Conservation (phyloP, 2,888 invertebrate genomes). For the Nasonovia ribisnigri region DNA sequence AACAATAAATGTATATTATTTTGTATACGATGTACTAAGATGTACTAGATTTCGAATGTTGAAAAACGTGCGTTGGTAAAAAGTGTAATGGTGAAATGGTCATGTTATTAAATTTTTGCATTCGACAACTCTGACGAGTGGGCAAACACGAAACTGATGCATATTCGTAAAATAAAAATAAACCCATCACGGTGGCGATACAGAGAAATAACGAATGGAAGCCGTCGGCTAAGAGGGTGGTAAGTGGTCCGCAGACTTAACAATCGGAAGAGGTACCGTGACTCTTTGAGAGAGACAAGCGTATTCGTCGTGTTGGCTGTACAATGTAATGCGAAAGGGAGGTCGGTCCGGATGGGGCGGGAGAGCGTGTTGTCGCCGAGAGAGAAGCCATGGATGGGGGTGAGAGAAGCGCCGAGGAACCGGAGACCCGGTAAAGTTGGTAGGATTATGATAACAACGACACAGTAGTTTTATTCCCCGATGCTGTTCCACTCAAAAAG, state of each 20-base stretch:
- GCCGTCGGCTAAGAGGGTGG: not conserved
- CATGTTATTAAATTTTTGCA: not conserved
- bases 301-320: not conserved
- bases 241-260: not conserved
- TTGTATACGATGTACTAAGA: not conserved
- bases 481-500: conserved; percentile 9
- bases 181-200: not conserved
- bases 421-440: not conserved
- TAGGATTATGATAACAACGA: conserved; percentile 33
- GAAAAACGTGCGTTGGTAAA: not conserved
- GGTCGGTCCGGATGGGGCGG: not conserved
- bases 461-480: not conserved
- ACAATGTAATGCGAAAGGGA: not conserved
- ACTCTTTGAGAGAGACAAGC: not conserved
- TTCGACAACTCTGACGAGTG: not conserved
- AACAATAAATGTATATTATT: not conserved
- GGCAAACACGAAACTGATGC: not conserved
- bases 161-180: not conserved
- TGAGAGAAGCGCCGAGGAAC: not conserved
- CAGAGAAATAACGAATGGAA: not conserved
- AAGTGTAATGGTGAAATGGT: not conserved
- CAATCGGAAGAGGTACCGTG: not conserved
- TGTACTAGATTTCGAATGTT: not conserved
- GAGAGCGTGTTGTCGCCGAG: not conserved
- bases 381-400: not conserved